Evolutionary conservation across 2,113 vertebrate genomes (phyloP), one percentile per base, ranked within the genome.

Genomic region (Colossoma macropomum): DNA sequence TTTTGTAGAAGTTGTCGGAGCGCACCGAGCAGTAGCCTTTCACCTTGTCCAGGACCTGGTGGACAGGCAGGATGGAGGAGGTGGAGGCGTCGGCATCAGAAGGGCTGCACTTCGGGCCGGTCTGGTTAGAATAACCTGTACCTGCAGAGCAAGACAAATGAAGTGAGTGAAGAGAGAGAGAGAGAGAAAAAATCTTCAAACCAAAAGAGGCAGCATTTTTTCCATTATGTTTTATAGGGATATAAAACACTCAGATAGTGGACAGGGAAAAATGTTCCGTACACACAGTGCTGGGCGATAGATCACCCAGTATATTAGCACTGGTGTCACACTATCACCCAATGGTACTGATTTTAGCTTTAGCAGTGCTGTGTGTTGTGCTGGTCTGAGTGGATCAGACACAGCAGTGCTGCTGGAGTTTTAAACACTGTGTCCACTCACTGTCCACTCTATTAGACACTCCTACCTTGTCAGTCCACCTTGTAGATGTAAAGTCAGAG

Each of bases 1-100:
- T 98, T 93, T 98, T 98, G 93, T 98, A 99, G 93, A 99, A 98
- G 92, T 96, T 98, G 90, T 99, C 96, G 0, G 97, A 97, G 86
- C 94, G 96, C 30, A 96, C 92, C 77, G 91, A 96, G 90, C 95
- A 98, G 89, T 98, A 98, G 83, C 93, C 96, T 85, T 97, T 97
- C 84, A 98, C 96, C 86, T 98, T 99, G 90, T 97, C 96, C 88
- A 98, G 95, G 92, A 97, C 96, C 88, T 98, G 96, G 88, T 98
- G 96, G 85, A 97, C 96, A 0, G 97, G 97, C 54, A 96, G 95
- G 92, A 98, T 96, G 87, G 97, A 96, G 27, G 95, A 95, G 27
- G 48, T 60, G 25, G 95, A 93, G 62, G 96, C 95, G 69, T 96
- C 96, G 86, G 84, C 93, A 77, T 96, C 96, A 13, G 95, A 93